phyloP scores from a whole-genome alignment of 1,140 invertebrate genomes.

The Drosophila auraria region DNA sequence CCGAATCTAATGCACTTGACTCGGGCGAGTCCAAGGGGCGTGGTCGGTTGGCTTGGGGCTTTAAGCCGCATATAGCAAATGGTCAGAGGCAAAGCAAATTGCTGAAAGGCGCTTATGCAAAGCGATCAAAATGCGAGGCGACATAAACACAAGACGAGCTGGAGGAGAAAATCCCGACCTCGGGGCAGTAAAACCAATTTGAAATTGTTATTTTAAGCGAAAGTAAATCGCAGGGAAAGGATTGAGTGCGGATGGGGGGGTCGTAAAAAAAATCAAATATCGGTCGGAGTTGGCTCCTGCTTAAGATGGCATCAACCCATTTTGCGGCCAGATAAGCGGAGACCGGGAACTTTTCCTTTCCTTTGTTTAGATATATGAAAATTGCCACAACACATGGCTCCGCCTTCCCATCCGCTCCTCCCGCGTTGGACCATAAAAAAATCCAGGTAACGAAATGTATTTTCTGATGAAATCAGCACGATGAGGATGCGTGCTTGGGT shows the following conservation, averaged over 20 bases:
- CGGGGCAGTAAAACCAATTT: slow-evolving; percentile 81
- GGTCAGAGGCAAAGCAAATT: slow-evolving; percentile 62
- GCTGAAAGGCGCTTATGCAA: slow-evolving; percentile 79
- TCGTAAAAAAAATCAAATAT: slow-evolving; percentile 82
- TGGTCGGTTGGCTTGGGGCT: slow-evolving; percentile 9
- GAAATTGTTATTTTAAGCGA: slow-evolving; percentile 83
- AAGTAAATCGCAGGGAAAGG: slow-evolving; percentile 56
- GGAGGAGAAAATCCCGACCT: slow-evolving; percentile 65
- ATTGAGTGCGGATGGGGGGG: slow-evolving; percentile 14
- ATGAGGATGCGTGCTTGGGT: slow-evolving; percentile 31
- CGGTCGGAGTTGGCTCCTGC: slow-evolving; percentile 47
- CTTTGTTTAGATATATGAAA: slow-evolving; percentile 52
- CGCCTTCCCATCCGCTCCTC: too few relatives aligned
- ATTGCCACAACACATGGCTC: slow-evolving; percentile 35
- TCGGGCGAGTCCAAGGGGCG: slow-evolving; percentile 26
- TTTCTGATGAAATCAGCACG: slow-evolving; percentile 80
- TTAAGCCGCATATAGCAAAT: slow-evolving; percentile 49
- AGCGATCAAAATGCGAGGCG: slow-evolving; percentile 70
- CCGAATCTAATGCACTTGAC: slow-evolving; percentile 61
- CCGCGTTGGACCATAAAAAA: slow-evolving; percentile 48
- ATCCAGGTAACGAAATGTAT: slow-evolving; percentile 78
- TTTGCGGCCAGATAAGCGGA: slow-evolving; percentile 60
- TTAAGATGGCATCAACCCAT: slow-evolving; percentile 62
- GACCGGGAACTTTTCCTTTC: slow-evolving; percentile 21
- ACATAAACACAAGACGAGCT: slow-evolving; percentile 39